Evolutionary conservation across 1,140 invertebrate species (phyloP).

Genomic region (Tribolium madens): DNA sequence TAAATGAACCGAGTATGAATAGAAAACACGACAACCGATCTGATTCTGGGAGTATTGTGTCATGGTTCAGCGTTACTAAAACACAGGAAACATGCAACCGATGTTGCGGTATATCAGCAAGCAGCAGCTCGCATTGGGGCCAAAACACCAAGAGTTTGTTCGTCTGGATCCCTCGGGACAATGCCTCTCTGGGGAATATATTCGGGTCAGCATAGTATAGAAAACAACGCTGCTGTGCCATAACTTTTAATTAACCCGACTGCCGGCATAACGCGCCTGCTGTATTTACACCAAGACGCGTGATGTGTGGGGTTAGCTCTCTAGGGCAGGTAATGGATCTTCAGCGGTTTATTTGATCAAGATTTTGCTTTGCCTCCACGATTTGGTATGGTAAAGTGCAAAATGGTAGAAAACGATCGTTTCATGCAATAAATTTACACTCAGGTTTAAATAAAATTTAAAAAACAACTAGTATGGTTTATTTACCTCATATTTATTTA

Average conservation of each 20-base stretch:
- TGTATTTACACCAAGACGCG: slow-evolving; percentile 3
- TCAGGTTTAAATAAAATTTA: too few relatives aligned
- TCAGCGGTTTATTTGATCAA: background rate
- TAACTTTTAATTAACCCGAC: slow-evolving; percentile 34
- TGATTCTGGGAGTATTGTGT: slow-evolving; percentile 22
- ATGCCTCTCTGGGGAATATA: slow-evolving; percentile 4
- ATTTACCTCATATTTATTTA: too few relatives aligned
- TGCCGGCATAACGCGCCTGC: slow-evolving; percentile 8
- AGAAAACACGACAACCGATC: slow-evolving; percentile 29
- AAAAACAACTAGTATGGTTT: too few relatives aligned
- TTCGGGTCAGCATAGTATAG: slow-evolving; percentile 19
- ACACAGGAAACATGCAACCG: slow-evolving; percentile 16
- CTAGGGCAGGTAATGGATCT: background rate
- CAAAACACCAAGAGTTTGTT: background rate
- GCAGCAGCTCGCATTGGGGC: background rate
- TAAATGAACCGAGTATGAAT: slow-evolving; percentile 16
- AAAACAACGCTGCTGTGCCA: slow-evolving; percentile 24
- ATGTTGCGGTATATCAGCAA: slow-evolving; percentile 27
- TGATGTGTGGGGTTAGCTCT: slow-evolving; percentile 11
- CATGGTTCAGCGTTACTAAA: slow-evolving; percentile 14
- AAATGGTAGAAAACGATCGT: too few relatives aligned
- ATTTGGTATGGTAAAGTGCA: too few relatives aligned
- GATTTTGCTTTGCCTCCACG: too few relatives aligned
- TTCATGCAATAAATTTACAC: too few relatives aligned
- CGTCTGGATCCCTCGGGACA: background rate